Base-by-base conservation (phyloP, 2,888 invertebrate genomes). In the Choristoneura rosaceana region DNA sequence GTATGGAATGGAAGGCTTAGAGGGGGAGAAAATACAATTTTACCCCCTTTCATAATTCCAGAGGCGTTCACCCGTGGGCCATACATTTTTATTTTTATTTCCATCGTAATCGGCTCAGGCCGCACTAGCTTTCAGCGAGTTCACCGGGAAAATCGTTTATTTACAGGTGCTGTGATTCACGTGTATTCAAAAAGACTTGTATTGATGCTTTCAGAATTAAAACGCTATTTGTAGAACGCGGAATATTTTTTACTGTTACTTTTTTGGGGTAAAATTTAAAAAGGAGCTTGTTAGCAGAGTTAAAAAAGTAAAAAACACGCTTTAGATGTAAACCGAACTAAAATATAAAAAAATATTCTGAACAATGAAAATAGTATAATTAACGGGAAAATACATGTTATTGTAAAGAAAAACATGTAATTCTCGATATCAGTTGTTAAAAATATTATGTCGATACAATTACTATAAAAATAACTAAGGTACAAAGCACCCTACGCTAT, bases 1-100 rank as follows among this genome's bases (percentile, higher is more conserved):
- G 61, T 69, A 61, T 43, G 65, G 64, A 50, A 61, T 43, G 65
- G 64, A 50, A 17, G 47, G 68, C 68, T 69, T 61, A 69, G 68
- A 25, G 33, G 10, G 10, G 45, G 58, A 52, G 45, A 45, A 62
- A 55, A 45, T 45, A 60, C 45, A 60, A 38, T 60, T 38, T 68
- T 61, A 12, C 41, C 60, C 68, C 50, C 61, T 52, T 61, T 69
- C 68, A 69, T 69, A 69, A 69, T 52, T 61, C 50, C 25, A 14
- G 10, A 25, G 62, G 62, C 45, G 52, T 43, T 66, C 55, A 25
- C 60, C 47, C 60, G 47, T 33, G 33, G 43, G 45, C 34, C 60
- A 14, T 52, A 69, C 41, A 69, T 69, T 61, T 69, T 61, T 61
- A 61, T 68, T 66, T 66, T 55, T 65, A 55, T 58, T 55, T 41